Conservation (phyloP, 1,140 invertebrate species). For the Drosophila sechellia region DNA sequence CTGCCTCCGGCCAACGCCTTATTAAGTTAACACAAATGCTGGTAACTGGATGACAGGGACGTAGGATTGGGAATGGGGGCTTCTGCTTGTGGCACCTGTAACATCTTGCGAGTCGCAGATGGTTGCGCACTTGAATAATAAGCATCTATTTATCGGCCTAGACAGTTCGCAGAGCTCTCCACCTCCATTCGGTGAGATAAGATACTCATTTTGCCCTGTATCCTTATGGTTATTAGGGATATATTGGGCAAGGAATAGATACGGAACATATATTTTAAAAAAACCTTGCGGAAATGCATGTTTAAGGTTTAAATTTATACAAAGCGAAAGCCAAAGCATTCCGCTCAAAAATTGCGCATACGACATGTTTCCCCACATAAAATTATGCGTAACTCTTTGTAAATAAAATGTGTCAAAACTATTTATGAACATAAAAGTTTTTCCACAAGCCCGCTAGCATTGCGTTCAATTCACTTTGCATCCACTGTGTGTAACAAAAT, state of each 20-base stretch:
- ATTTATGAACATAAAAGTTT: background rate
- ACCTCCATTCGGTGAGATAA: background rate
- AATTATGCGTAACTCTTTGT: background rate
- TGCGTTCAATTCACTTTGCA: background rate
- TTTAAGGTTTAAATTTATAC: too few relatives aligned
- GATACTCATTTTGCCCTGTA: conserved; percentile 2
- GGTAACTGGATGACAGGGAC: conserved; percentile 38
- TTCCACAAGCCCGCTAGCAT: background rate
- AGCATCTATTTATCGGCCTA: conserved; percentile 68
- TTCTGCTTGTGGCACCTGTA: conserved; percentile 64
- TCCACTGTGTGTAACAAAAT: conserved; percentile 2
- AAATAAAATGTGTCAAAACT: conserved; percentile 3
- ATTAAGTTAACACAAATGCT: conserved; percentile 77
- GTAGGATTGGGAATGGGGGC: background rate
- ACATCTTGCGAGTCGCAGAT: conserved; percentile 53
- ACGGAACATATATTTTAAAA: background rate
- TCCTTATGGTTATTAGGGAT: background rate
- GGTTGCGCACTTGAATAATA: conserved; percentile 72
- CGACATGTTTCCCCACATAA: background rate
- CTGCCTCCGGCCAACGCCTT: conserved; percentile 40
- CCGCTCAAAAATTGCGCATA: background rate
- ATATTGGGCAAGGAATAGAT: background rate
- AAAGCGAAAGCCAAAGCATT: too few relatives aligned
- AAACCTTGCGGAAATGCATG: too few relatives aligned
- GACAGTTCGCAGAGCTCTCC: conserved; percentile 8